Percentiles rank a stretch among this genome's conserved stretches.
These are phyloP conservation scores for Germaria angustata DNA, from an alignment of 2,888 invertebrate species.

Conservation along the genomic window DNA sequence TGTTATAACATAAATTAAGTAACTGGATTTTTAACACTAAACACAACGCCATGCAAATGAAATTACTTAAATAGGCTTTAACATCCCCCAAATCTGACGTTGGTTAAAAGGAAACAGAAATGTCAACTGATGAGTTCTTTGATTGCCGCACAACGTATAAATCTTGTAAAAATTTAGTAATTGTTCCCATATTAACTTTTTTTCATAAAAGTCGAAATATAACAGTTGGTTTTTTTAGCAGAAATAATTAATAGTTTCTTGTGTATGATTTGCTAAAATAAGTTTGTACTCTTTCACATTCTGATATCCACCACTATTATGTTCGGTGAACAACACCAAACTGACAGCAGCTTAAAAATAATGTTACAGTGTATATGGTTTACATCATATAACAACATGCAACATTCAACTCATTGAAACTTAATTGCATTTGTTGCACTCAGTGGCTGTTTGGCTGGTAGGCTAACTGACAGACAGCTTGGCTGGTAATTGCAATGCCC, in stretches of 20 bases:
- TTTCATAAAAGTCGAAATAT: too few relatives aligned
- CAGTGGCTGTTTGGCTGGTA: constrained; percentile 31
- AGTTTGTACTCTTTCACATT: constrained; percentile 12
- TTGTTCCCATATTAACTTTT: too few relatives aligned
- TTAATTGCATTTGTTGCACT: constrained; percentile 68
- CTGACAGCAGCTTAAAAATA: neutral
- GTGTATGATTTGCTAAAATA: too few relatives aligned
- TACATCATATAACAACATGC: constrained; percentile 18
- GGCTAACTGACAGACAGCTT: constrained; percentile 17
- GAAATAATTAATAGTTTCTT: too few relatives aligned
- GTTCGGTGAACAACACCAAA: neutral
- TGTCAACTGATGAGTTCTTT: neutral
- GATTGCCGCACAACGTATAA: neutral
- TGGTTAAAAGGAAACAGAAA: constrained; percentile 1
- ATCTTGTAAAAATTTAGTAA: too few relatives aligned
- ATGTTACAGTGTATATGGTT: neutral
- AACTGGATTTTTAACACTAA: constrained; percentile 35
- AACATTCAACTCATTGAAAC: constrained; percentile 48
- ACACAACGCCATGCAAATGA: neutral
- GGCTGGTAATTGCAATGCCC: constrained; percentile 65
- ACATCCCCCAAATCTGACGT: constrained; percentile 36
- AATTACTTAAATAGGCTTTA: constrained; percentile 23
- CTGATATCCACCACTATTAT: neutral
- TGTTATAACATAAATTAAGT: constrained; percentile 60
- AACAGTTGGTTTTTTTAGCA: too few relatives aligned